Conservation (phyloP, 2,113 vertebrate genomes). For the Burhinus bistriatus region DNA sequence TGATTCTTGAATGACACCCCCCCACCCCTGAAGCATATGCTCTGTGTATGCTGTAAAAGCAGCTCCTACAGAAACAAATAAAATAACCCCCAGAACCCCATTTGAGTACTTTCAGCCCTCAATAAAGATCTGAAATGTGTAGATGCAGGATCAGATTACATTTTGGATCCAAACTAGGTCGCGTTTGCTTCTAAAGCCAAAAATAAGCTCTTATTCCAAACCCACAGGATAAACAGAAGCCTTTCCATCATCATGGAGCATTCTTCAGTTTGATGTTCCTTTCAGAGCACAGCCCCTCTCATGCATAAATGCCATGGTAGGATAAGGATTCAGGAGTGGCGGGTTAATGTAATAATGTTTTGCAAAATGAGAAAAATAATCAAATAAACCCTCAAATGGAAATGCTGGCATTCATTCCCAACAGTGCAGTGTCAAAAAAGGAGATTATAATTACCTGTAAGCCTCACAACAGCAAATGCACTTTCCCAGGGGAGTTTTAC, state of each 20-base stretch:
- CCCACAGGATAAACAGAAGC: conserved; percentile 48
- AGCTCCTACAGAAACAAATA: not conserved
- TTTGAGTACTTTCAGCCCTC: not conserved
- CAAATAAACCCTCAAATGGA: conserved; percentile 54
- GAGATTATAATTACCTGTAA: conserved; percentile 43
- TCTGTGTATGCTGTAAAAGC: not conserved
- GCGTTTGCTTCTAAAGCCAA: conserved; percentile 28
- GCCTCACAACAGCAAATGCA: conserved; percentile 5
- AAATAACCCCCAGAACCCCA: not conserved
- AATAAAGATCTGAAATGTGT: not conserved
- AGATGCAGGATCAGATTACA: conserved; percentile 3
- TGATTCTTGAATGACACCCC: not conserved
- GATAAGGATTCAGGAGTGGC: conserved; percentile 33
- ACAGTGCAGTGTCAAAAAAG: conserved; percentile 8
- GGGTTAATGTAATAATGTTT: conserved; percentile 55
- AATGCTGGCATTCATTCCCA: conserved; percentile 33
- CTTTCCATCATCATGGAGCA: conserved; percentile 48
- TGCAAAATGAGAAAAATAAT: conserved; percentile 56
- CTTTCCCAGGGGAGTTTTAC: not conserved
- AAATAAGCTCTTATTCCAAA: conserved; percentile 27
- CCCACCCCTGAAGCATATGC: not conserved
- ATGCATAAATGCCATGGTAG: conserved; percentile 39
- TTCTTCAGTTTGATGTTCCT: conserved; percentile 57
- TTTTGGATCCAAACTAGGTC: conserved; percentile 35
- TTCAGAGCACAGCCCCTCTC: conserved; percentile 47